Evolutionary conservation across 2,888 invertebrate species (phyloP), one percentile per base, ranked within the genome.

Genomic region (Sialis lutaria): DNA sequence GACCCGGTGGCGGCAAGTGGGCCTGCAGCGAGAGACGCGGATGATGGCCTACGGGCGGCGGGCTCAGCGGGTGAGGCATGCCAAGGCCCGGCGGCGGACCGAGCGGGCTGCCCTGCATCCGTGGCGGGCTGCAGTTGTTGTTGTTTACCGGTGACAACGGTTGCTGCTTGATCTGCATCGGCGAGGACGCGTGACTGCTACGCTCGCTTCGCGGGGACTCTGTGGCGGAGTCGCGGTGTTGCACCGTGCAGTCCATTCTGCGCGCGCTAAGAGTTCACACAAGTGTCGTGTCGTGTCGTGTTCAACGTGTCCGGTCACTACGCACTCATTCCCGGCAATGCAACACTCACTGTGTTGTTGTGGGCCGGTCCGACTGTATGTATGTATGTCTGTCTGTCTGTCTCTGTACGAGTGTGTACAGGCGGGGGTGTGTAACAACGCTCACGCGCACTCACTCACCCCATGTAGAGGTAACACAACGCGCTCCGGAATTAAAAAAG

Each of bases 1-100:
- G 71, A 34, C 86, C 84, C 48, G 87, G 87, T 50, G 87, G 87
- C 59, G 86, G 85, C 63, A 89, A 69, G 55, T 85, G 86, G 51
- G 83, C 82, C 73, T 82, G 74, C 54, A 73, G 73, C 32, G 70
- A 73, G 60, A 79, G 70, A 46, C 77, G 72, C 56, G 81, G 76
- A 22, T 22, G 22, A 4, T 22, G 22, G 55, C 78, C 77, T 45
- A 77, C 70, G 48, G 78, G 79, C 52, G 78, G 77, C 52, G 78
- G 77, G 58, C 77, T 77, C 41, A 78, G 62, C 52, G 75, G 75
- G 54, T 78, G 78, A 44, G 72, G 73, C 65, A 76, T 67, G 46
- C 69, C 70, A 58, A 70, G 65, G 53, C 68, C 68, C 53, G 68
- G 69, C 49, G 71, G 69, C 48, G 68, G 65, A 40, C 68, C 67